Evolutionary conservation across 2,113 vertebrate genomes (phyloP).

Genomic region (Hiodon alosoides): DNA sequence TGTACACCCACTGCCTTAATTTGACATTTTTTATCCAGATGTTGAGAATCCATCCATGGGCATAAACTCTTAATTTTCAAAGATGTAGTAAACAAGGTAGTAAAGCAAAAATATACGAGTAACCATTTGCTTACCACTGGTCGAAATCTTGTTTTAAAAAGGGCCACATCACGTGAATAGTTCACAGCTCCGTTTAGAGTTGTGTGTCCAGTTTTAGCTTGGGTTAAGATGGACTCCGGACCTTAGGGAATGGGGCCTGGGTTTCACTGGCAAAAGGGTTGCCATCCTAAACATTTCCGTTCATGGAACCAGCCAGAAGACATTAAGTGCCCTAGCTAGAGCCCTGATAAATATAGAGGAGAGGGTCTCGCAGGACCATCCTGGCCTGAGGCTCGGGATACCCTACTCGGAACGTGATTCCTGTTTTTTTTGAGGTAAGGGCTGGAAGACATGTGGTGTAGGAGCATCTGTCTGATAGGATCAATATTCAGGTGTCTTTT

Average conservation of each 20-base stretch:
- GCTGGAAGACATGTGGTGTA: background rate
- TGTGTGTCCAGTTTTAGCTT: conserved; percentile 15
- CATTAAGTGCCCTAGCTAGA: conserved; percentile 2
- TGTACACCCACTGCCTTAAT: background rate
- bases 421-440: conserved; percentile 9
- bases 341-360: conserved; percentile 25
- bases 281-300: conserved; percentile 32
- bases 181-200: background rate
- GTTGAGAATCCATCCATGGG: background rate
- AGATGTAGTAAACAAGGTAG: background rate
- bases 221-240: background rate
- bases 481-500: conserved; percentile 5
- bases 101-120: background rate
- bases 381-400: background rate
- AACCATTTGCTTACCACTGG: background rate
- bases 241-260: conserved; percentile 5
- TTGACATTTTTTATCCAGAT: background rate
- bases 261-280: conserved; percentile 18
- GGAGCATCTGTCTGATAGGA: background rate
- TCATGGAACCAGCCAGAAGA: conserved; percentile 3
- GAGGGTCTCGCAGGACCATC: conserved; percentile 4
- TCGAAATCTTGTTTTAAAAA: background rate
- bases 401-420: background rate
- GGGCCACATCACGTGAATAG: background rate
- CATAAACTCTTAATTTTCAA: background rate